A percentile compares a stretch with the other conserved stretches of the same genome.
Conservation (phyloP, 2,797 vertebrate species). For the Masticophis lateralis region DNA sequence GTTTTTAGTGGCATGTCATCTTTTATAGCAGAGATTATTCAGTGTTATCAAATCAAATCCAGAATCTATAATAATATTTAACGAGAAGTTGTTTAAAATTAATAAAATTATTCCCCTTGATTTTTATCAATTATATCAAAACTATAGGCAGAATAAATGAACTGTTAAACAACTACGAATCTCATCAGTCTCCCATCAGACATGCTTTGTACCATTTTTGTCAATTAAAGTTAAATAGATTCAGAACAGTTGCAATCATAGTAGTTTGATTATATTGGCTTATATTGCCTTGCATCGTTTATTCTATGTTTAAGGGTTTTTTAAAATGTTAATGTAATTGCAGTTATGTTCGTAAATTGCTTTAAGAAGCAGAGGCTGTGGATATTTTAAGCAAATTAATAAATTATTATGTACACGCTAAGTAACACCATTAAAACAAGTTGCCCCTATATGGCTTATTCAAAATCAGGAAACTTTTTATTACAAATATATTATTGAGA, state of each 20-base stretch:
- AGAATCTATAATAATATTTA: neutral
- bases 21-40: neutral
- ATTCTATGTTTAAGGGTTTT: neutral
- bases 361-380: neutral
- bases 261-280: neutral
- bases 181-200: neutral
- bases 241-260: neutral
- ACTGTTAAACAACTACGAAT: neutral
- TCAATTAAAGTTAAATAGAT: neutral
- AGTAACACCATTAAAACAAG: neutral
- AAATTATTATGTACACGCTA: neutral
- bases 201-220: neutral
- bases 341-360: neutral
- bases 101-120: neutral
- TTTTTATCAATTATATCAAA: neutral
- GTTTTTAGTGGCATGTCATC: neutral
- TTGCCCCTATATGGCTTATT: conserved; percentile 28
- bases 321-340: neutral
- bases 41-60: neutral
- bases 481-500: conserved; percentile 25
- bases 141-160: neutral
- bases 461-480: conserved; percentile 13
- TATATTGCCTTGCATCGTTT: neutral
- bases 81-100: neutral
- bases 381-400: neutral